phyloP scores from a whole-genome alignment of 2,797 vertebrate species.

The Notolabrus celidotus region DNA sequence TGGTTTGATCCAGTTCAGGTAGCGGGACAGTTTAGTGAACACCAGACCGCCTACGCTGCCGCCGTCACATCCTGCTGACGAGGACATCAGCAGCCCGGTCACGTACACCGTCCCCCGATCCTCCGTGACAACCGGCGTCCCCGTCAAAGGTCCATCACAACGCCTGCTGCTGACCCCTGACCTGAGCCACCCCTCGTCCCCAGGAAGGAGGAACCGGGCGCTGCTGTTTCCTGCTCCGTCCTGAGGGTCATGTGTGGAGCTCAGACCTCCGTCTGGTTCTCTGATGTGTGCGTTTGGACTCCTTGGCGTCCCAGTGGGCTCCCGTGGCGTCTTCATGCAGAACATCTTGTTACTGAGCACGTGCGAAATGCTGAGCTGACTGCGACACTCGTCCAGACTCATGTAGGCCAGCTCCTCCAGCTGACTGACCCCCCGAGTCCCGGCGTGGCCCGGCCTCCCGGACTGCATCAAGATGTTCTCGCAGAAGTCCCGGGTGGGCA shows the following conservation, averaged over 20 bases:
- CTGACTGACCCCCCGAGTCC: neutral
- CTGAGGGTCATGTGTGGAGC: neutral
- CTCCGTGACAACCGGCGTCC: slow-evolving; percentile 82
- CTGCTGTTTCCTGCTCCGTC: neutral
- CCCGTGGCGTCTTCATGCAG: slow-evolving; percentile 78
- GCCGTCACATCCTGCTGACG: slow-evolving; percentile 31
- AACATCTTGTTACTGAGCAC: slow-evolving; percentile 90
- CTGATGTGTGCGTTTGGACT: too few species aligned
- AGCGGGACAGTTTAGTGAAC: slow-evolving; percentile 91
- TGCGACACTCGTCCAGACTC: slow-evolving; percentile 83
- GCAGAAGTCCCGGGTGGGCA: slow-evolving; percentile 89
- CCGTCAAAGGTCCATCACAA: slow-evolving; percentile 60
- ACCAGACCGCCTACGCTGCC: slow-evolving; percentile 62
- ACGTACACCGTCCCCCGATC: slow-evolving; percentile 88
- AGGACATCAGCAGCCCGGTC: slow-evolving; percentile 85
- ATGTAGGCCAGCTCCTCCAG: slow-evolving; percentile 67
- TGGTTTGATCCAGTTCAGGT: slow-evolving; percentile 85
- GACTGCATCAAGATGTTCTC: slow-evolving; percentile 88
- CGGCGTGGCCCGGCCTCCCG: slow-evolving; percentile 68
- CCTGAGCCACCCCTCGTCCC: too few species aligned
- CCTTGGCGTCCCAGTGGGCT: neutral
- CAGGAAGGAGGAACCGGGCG: too few species aligned
- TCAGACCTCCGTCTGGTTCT: too few species aligned
- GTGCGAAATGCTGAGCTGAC: slow-evolving; percentile 79
- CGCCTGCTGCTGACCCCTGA: rapidly evolving